A percentile compares a stretch with the other conserved stretches of the same genome.
phyloP scores from a whole-genome alignment of 2,888 invertebrate genomes.

The Acronicta aceris region DNA sequence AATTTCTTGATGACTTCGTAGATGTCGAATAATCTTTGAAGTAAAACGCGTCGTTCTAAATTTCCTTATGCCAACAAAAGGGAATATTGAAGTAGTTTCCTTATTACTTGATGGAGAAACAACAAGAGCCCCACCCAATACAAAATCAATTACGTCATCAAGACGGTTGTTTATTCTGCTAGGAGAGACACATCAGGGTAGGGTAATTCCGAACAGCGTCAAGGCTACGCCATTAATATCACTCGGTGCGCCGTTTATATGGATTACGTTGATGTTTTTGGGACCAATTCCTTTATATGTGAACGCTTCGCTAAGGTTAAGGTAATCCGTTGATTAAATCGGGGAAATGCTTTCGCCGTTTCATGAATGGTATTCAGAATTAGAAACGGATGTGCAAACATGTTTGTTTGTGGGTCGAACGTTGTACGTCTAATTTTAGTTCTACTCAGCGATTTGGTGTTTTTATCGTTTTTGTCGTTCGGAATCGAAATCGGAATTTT shows the following conservation, averaged over 20 bases:
- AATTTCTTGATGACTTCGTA: neutral
- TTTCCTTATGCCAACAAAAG: neutral
- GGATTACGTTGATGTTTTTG: conserved; percentile 72
- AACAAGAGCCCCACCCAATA: conserved; percentile 13
- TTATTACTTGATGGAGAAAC: conserved; percentile 2
- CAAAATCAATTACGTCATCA: conserved; percentile 43
- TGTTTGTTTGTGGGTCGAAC: conserved; percentile 30
- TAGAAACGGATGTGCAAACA: conserved; percentile 25
- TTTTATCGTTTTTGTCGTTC: neutral
- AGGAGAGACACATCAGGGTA: conserved; percentile 44
- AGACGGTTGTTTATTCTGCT: conserved; percentile 43
- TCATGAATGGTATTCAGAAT: conserved; percentile 37
- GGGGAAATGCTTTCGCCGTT: conserved; percentile 30
- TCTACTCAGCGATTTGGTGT: neutral
- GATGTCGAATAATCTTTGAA: neutral
- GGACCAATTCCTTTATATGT: conserved; percentile 65
- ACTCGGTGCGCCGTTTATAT: conserved; percentile 70
- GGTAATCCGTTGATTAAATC: conserved; percentile 64
- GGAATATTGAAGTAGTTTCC: neutral
- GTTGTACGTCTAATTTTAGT: conserved; percentile 3
- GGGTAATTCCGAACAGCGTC: conserved; percentile 51
- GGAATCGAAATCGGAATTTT: neutral
- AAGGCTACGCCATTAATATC: conserved; percentile 71
- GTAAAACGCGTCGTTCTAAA: neutral
- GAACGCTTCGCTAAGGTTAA: conserved; percentile 55